Evolutionary conservation across 2,113 vertebrate genomes (phyloP).

Genomic region (Irena cyanogastra): DNA sequence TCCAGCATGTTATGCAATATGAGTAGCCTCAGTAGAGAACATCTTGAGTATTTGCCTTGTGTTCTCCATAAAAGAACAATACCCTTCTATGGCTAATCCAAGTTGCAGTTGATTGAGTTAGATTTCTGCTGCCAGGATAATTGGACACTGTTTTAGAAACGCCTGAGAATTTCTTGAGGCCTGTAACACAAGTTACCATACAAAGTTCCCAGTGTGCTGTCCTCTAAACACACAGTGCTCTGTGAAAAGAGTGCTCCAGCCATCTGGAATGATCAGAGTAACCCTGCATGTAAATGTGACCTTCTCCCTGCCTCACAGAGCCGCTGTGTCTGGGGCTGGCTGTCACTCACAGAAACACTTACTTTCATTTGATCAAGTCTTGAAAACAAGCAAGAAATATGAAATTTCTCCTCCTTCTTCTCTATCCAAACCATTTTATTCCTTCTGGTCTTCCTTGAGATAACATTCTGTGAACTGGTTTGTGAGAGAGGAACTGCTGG

Average conservation of each 20-base stretch:
- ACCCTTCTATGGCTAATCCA: constrained; percentile 25
- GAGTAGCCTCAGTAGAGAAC: not conserved
- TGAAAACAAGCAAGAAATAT: constrained; percentile 28
- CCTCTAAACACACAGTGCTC: constrained; percentile 38
- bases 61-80: constrained; percentile 24
- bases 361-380: constrained; percentile 21
- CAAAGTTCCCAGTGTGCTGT: constrained; percentile 57
- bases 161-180: constrained; percentile 52
- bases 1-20: not conserved
- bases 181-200: constrained; percentile 32
- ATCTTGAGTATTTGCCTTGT: constrained; percentile 20
- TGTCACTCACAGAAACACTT: constrained; percentile 51
- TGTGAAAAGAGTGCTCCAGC: constrained; percentile 55
- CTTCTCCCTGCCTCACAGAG: constrained; percentile 58
- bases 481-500: not conserved
- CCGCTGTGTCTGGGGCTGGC: constrained; percentile 6
- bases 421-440: not conserved
- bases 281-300: constrained; percentile 63
- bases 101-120: constrained; percentile 25
- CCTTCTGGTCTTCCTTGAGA: not conserved
- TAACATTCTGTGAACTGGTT: not conserved
- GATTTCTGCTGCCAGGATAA: constrained; percentile 37
- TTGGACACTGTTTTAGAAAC: constrained; percentile 27
- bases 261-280: constrained; percentile 58
- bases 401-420: not conserved